Evolutionary conservation across 2,797 vertebrate genomes (phyloP).

Genomic region (Bradypodion pumilum): DNA sequence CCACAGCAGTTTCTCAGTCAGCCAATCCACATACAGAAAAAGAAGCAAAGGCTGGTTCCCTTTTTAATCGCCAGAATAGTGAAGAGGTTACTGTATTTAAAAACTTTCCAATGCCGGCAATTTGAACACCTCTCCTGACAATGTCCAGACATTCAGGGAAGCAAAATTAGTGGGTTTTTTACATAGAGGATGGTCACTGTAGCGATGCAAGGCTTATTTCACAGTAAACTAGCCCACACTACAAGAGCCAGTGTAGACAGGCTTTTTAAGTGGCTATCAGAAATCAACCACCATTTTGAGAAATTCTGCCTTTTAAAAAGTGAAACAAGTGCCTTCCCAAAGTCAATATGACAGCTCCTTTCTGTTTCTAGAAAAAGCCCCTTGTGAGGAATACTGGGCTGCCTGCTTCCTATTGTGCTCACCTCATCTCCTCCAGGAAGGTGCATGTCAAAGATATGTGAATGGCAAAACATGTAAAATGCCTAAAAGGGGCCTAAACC

Average conservation of each 20-base stretch:
- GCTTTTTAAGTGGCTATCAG: constrained; percentile 39
- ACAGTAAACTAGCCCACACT: not conserved
- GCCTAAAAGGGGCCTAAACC: not conserved
- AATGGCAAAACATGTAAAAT: not conserved
- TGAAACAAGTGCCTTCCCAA: constrained; percentile 13
- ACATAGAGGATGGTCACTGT: too few species aligned
- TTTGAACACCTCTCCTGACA: too few species aligned
- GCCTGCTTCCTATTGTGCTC: not conserved
- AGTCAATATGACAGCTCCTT: not conserved
- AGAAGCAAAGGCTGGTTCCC: too few species aligned
- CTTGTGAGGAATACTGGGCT: not conserved
- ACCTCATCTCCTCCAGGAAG: not conserved
- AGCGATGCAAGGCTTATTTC: too few species aligned
- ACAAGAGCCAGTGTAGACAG: too few species aligned
- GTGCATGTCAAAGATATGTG: not conserved
- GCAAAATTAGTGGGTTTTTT: too few species aligned
- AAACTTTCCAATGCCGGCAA: too few species aligned
- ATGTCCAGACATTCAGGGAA: too few species aligned
- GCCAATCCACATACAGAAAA: too few species aligned
- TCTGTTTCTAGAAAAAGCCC: not conserved
- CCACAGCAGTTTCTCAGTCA: too few species aligned
- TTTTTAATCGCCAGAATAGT: too few species aligned
- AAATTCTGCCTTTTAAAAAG: not conserved
- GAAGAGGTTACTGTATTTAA: too few species aligned
- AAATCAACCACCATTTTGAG: constrained; percentile 25